phyloP scores from a whole-genome alignment of 2,888 invertebrate species.

The Drosophila kambysellisi region DNA sequence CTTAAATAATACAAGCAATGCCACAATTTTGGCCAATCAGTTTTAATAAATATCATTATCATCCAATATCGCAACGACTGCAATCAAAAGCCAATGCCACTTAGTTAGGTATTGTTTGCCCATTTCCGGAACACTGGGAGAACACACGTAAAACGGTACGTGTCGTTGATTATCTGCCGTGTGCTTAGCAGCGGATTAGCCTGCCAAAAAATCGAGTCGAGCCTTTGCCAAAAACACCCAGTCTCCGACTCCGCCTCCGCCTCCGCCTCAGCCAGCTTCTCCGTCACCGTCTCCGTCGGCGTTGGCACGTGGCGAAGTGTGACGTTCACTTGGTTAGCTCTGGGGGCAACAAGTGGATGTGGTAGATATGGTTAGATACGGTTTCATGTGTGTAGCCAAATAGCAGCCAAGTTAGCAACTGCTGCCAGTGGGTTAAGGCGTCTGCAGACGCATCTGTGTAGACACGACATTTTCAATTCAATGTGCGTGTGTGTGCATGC shows the following conservation, averaged over 20 bases:
- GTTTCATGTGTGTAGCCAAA: conserved; percentile 7
- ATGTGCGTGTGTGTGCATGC: conserved; percentile 56
- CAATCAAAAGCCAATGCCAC: conserved; percentile 31
- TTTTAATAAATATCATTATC: conserved; percentile 5
- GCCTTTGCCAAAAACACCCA: conserved; percentile 40
- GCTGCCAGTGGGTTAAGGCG: conserved; percentile 16
- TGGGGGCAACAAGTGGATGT: conserved; percentile 61
- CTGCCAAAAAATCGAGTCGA: conserved; percentile 61
- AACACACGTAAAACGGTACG: conserved; percentile 62
- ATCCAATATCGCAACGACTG: conserved; percentile 26
- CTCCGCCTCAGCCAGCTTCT: not conserved
- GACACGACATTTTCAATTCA: conserved; percentile 48
- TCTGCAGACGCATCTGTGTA: conserved; percentile 13
- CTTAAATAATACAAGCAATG: not conserved
- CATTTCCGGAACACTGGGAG: conserved; percentile 24
- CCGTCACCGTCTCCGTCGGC: not conserved
- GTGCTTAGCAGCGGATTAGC: conserved; percentile 73
- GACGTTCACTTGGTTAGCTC: conserved; percentile 19
- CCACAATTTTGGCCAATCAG: not conserved
- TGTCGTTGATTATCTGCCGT: conserved; percentile 71
- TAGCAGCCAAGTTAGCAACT: conserved; percentile 34
- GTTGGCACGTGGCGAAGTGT: conserved; percentile 50
- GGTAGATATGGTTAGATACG: conserved; percentile 10
- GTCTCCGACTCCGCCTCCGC: not conserved
- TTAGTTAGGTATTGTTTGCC: conserved; percentile 21